These are phyloP conservation scores for Camponotus fellah DNA, from an alignment of 2,888 invertebrate species.

Conservation along the genomic window DNA sequence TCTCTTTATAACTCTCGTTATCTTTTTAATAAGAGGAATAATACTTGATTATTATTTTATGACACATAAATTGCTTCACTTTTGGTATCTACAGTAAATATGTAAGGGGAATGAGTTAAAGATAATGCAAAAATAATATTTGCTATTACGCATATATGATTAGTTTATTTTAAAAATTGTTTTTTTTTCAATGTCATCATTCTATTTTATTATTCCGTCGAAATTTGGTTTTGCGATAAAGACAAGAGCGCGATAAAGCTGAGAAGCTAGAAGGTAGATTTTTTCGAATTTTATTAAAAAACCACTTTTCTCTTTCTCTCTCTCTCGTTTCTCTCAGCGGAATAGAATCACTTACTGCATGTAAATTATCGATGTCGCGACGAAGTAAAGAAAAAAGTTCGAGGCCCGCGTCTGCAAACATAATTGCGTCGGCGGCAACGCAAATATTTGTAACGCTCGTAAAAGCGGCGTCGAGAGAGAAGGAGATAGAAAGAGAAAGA, in stretches of 20 bases:
- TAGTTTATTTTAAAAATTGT: slow-evolving; percentile 38
- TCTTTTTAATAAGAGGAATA: slow-evolving; percentile 30
- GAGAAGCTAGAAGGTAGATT: background rate
- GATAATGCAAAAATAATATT: slow-evolving; percentile 52
- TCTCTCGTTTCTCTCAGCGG: background rate
- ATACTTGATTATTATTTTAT: slow-evolving; percentile 26
- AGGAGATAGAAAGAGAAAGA: slow-evolving; percentile 25
- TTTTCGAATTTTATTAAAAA: slow-evolving; percentile 19
- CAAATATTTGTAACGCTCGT: slow-evolving; percentile 53
- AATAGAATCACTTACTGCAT: slow-evolving; percentile 33
- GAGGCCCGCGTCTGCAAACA: slow-evolving; percentile 44
- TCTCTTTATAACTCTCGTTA: slow-evolving; percentile 12
- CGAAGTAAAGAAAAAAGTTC: slow-evolving; percentile 51
- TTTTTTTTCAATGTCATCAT: background rate
- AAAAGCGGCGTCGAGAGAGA: slow-evolving; percentile 29
- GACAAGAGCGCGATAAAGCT: background rate
- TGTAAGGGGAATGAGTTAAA: slow-evolving; percentile 18
- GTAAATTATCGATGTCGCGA: slow-evolving; percentile 51
- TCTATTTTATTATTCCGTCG: slow-evolving; percentile 15
- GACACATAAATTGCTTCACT: slow-evolving; percentile 33
- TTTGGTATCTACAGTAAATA: slow-evolving; percentile 43
- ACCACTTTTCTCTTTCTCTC: background rate
- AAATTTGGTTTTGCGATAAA: background rate
- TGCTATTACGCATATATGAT: slow-evolving; percentile 31
- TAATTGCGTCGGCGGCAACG: slow-evolving; percentile 50